Evolutionary conservation across 2,888 invertebrate genomes (phyloP).

Genomic region (Molorchus minor): DNA sequence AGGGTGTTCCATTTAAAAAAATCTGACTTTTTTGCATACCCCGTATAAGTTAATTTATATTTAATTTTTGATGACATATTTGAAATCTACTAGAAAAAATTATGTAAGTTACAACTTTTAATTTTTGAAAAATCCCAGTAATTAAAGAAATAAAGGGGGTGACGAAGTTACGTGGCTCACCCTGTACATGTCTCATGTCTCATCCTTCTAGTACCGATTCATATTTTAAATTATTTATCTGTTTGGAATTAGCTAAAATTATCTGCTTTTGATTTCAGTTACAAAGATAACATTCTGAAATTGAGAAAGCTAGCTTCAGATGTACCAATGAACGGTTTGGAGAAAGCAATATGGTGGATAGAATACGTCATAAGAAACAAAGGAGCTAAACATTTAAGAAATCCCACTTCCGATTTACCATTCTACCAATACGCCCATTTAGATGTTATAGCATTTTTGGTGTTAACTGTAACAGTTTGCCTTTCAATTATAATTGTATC

Average conservation of each 20-base stretch:
- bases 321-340: slow-evolving; percentile 50
- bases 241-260: not conserved
- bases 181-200: too few relatives aligned
- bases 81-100: too few relatives aligned
- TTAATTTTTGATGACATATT: too few relatives aligned
- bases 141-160: too few relatives aligned
- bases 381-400: slow-evolving; percentile 66
- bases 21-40: too few relatives aligned
- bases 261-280: not conserved
- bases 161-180: too few relatives aligned
- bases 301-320: slow-evolving; percentile 1
- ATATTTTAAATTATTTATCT: not conserved
- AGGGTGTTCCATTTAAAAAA: too few relatives aligned
- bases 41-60: too few relatives aligned
- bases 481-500: too few relatives aligned
- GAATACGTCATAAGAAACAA: slow-evolving; percentile 70
- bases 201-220: too few relatives aligned
- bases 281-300: not conserved
- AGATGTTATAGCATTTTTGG: slow-evolving; percentile 65
- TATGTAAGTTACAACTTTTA: too few relatives aligned
- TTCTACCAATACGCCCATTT: slow-evolving; percentile 65
- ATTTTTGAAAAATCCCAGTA: too few relatives aligned
- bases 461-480: not conserved
- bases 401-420: slow-evolving; percentile 67
- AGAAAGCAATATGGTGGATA: slow-evolving; percentile 73